Base-by-base conservation (phyloP, 2,113 vertebrate species). In the Colaptes auratus region DNA sequence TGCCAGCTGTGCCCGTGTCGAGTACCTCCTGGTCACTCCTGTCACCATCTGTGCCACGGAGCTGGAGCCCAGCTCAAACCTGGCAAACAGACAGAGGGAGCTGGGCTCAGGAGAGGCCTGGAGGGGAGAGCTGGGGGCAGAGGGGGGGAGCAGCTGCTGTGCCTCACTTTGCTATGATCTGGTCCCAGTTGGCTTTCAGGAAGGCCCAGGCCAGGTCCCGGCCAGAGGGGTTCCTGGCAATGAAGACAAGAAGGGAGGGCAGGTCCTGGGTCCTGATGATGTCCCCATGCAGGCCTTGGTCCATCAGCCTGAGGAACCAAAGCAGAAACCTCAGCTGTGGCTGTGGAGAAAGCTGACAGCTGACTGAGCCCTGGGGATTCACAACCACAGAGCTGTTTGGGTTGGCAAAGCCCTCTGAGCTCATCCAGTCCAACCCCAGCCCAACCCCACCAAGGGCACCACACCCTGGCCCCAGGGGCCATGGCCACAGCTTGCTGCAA, bases 211-310 rank as follows among this genome's bases (percentile, higher is more conserved):
- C 98, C 53, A 99, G 89, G 52, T 96, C 96, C 92, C 98, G 97
- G 63, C 98, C 98, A 42, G 83, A 96, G 4, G 98, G 98, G 93
- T 98, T 99, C 88, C 19, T 98, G 95, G 98, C 98, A 93, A 99
- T 64, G 4, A 60, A 27, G 9, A 79, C 12, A 9, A 98, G 82
- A 50, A 99, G 97, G 12, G 1, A 12, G 4, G 98, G 98, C 67
- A 99, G 98, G 83, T 99, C 98, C 95, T 99, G 99, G 52, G 98
- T 98, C 97, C 98, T 99, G 97, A 99, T 95, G 93, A 98, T 89
- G 23, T 98, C 98, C 30, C 98, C 99, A 15, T 50, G 82, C 85
- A 99, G 97, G 94, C 98, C 98, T 97, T 99, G 97, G 79, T 98
- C 98, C 98, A 99, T 97, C 84, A 99, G 95, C 98, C 99, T 99